Evolutionary conservation across 2,797 vertebrate species (phyloP).

Genomic region (Nyctalus aviator): DNA sequence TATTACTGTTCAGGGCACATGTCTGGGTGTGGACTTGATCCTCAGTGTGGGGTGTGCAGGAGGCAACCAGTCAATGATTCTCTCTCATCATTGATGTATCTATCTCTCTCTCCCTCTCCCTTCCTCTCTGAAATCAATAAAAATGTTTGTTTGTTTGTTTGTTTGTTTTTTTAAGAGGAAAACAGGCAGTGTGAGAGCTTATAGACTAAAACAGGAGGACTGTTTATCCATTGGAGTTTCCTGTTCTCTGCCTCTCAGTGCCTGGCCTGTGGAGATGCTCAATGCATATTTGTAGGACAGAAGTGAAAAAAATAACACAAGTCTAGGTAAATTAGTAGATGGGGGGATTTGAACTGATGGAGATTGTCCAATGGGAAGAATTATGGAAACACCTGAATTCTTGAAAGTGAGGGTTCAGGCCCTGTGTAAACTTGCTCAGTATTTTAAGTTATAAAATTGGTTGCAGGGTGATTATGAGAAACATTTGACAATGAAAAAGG

Average conservation of each 20-base stretch:
- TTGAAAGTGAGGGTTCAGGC: not conserved
- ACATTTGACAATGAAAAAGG: not conserved
- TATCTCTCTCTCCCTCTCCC: too few relatives aligned
- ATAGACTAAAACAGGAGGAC: not conserved
- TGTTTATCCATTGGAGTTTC: not conserved
- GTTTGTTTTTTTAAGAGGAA: not conserved
- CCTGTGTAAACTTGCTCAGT: not conserved
- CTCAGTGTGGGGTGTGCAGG: too few relatives aligned
- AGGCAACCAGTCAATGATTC: too few relatives aligned
- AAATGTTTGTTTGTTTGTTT: too few relatives aligned
- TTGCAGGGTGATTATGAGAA: not conserved
- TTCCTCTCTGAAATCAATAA: too few relatives aligned
- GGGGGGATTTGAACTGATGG: not conserved
- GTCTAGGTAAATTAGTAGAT: not conserved
- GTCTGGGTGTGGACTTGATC: too few relatives aligned
- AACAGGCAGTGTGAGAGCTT: not conserved
- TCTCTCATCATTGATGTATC: too few relatives aligned
- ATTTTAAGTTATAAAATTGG: slow-evolving; percentile 1
- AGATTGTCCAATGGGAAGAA: slow-evolving; percentile 28
- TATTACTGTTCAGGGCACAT: too few relatives aligned
- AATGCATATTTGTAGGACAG: not conserved
- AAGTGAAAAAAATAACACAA: not conserved
- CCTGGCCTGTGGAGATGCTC: not conserved
- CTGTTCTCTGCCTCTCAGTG: not conserved
- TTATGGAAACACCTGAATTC: not conserved